Percentiles rank a stretch among this genome's conserved stretches.
These are phyloP conservation scores for Linnaemya tessellans DNA, from an alignment of 2,888 invertebrate genomes.

Conservation along the genomic window DNA sequence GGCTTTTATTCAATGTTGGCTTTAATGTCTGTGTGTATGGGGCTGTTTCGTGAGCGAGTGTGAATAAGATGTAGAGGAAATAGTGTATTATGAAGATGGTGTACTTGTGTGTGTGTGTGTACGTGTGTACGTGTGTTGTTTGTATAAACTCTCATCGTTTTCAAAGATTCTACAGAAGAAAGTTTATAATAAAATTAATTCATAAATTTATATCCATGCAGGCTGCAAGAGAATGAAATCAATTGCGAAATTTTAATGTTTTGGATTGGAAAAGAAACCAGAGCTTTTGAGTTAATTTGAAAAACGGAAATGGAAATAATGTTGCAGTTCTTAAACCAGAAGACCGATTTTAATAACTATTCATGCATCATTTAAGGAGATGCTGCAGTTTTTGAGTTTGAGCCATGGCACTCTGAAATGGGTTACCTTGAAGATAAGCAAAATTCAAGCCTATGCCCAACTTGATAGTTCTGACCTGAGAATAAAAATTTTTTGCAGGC, in stretches of 20 bases:
- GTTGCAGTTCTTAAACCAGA: too few relatives aligned
- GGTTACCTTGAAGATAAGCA: too few relatives aligned
- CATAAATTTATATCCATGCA: conserved; percentile 61
- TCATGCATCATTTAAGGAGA: too few relatives aligned
- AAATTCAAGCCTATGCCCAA: too few relatives aligned
- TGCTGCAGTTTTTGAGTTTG: too few relatives aligned
- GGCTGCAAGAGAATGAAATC: conserved; percentile 13
- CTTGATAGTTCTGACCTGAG: too few relatives aligned
- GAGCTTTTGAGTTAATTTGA: too few relatives aligned
- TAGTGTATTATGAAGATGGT: neutral
- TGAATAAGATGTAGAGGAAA: conserved; percentile 6
- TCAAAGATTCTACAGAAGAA: conserved; percentile 32
- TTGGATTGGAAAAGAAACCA: too few relatives aligned
- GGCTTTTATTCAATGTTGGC: neutral
- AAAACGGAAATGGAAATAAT: too few relatives aligned
- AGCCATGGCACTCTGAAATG: too few relatives aligned
- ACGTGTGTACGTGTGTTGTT: neutral
- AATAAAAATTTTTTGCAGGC: too few relatives aligned
- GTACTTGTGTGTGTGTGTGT: neutral
- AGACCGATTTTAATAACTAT: too few relatives aligned
- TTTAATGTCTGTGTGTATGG: neutral
- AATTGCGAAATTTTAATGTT: neutral
- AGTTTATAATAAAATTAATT: conserved; percentile 68
- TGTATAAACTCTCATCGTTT: conserved; percentile 35
- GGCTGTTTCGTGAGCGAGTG: neutral